These are phyloP conservation scores for Zaprionus kolodkinae DNA, from an alignment of 1,140 invertebrate genomes.

Conservation along the genomic window DNA sequence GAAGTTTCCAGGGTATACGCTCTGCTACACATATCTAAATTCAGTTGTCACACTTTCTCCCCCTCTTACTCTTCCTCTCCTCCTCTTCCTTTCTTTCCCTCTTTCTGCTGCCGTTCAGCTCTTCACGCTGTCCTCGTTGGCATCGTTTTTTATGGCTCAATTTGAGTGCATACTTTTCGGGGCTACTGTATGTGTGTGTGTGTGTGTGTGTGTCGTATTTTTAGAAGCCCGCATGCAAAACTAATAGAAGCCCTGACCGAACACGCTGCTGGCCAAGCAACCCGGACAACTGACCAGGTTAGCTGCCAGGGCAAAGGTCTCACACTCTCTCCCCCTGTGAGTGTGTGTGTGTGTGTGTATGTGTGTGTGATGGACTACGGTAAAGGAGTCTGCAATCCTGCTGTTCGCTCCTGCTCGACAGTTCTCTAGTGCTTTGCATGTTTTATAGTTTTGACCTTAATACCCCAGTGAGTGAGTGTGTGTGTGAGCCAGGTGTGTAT, in stretches of 20 bases:
- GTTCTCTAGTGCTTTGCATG: constrained; percentile 66
- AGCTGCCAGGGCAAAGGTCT: background rate
- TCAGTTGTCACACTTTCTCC: background rate
- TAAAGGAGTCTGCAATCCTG: constrained; percentile 35
- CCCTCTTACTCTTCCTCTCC: background rate
- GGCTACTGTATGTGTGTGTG: constrained; percentile 16
- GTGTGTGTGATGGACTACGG: constrained; percentile 35
- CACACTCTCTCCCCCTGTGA: background rate
- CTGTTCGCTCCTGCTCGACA: constrained; percentile 29
- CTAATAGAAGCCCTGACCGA: constrained; percentile 47
- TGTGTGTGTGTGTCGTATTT: constrained; percentile 3
- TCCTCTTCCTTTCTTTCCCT: background rate
- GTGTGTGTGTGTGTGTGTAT: background rate
- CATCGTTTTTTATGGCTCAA: background rate
- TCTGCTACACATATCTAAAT: background rate
- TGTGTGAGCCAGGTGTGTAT: constrained; percentile 9
- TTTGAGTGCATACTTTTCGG: constrained; percentile 31
- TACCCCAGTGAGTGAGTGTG: constrained; percentile 43
- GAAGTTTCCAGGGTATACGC: background rate
- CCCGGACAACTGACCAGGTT: constrained; percentile 38
- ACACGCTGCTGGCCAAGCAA: background rate
- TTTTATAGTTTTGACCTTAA: constrained; percentile 80
- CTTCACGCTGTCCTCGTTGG: background rate
- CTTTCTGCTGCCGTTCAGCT: background rate
- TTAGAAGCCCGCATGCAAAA: constrained; percentile 44